Evolutionary conservation across 2,888 invertebrate genomes (phyloP).

Genomic region (Sphinx pinastri): DNA sequence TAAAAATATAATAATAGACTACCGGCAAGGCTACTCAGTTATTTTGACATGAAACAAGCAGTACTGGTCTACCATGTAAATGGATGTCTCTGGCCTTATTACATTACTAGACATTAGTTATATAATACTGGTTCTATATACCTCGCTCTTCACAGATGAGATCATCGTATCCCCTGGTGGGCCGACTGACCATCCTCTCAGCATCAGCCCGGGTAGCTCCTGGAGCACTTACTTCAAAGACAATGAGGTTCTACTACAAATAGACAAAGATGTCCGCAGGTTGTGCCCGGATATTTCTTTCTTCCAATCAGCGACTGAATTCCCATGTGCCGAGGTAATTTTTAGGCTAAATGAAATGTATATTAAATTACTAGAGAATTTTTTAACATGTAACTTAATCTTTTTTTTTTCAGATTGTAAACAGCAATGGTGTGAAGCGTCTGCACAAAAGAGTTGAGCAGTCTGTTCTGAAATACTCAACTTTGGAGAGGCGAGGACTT

Average conservation of each 20-base stretch:
- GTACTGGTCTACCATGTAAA: no score
- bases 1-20: no score
- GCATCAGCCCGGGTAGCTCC: slow-evolving; percentile 96
- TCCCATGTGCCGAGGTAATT: slow-evolving; percentile 89
- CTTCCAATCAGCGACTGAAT: slow-evolving; percentile 96
- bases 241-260: slow-evolving; percentile 98
- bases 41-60: no score
- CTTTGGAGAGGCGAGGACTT: slow-evolving; percentile 93
- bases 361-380: not conserved
- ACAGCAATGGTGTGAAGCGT: slow-evolving; percentile 91
- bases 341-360: slow-evolving; percentile 6
- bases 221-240: slow-evolving; percentile 99
- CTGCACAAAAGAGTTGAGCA: slow-evolving; percentile 95
- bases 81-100: no score
- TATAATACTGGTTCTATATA: not conserved
- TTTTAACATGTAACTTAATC: not conserved
- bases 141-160: slow-evolving; percentile 85
- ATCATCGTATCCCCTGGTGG: slow-evolving; percentile 93
- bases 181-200: slow-evolving; percentile 94
- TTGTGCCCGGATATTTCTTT: slow-evolving; percentile 98
- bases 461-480: slow-evolving; percentile 92
- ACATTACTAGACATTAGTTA: no score
- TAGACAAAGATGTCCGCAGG: slow-evolving; percentile 98
- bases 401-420: slow-evolving; percentile 82
- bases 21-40: no score